A percentile compares a stretch with the other conserved stretches of the same genome.
These are phyloP conservation scores for Neria commutata DNA, from an alignment of 2,888 invertebrate genomes.

Conservation along the genomic window DNA sequence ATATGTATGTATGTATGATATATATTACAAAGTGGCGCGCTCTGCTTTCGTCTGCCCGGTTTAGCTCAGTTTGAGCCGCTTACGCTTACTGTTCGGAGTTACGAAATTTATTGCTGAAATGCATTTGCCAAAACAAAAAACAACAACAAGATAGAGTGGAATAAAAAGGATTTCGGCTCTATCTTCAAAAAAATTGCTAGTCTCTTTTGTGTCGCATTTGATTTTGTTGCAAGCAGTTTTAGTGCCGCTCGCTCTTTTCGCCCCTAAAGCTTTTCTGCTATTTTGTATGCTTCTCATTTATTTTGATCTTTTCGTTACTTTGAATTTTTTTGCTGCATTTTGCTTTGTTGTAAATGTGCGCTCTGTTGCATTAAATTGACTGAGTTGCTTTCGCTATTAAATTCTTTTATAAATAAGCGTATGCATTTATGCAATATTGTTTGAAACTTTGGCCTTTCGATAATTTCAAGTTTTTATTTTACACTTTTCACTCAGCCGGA, in stretches of 20 bases:
- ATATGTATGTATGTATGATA: no score
- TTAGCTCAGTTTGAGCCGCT: no score
- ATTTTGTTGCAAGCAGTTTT: neutral
- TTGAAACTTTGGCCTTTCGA: no score
- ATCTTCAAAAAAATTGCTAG: neutral
- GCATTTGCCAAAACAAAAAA: neutral
- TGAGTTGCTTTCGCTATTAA: no score
- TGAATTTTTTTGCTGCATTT: neutral
- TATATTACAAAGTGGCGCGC: no score
- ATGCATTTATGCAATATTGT: no score
- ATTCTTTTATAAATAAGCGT: no score
- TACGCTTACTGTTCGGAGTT: no score
- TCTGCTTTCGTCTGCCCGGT: neutral
- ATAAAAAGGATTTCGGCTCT: no score
- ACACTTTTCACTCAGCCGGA: no score
- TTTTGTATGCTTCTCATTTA: neutral
- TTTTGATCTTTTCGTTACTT: neutral
- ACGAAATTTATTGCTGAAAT: neutral
- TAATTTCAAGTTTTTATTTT: no score
- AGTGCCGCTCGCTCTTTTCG: neutral
- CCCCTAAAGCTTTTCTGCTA: neutral
- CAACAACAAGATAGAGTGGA: neutral
- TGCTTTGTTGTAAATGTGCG: conserved; percentile 4
- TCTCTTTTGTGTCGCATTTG: neutral
- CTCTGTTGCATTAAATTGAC: conserved; percentile 10